Base-by-base conservation (phyloP, 2,797 vertebrate species). In the Nannoperca obscura region DNA sequence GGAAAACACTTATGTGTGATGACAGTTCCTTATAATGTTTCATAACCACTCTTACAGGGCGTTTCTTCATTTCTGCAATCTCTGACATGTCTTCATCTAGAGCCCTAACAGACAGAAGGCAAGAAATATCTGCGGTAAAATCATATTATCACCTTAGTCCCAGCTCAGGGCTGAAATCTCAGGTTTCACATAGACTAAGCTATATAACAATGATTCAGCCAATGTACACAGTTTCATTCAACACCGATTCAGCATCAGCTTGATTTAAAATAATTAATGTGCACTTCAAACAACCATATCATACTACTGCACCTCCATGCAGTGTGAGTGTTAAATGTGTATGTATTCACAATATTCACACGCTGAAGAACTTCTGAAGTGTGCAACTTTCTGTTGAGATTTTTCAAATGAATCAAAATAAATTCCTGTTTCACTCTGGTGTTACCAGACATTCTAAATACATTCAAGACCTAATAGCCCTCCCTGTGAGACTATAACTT, bases 51-150 rank as follows among this genome's bases (percentile, higher is more conserved):
- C 47, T 70, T 30, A 34, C 24, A 50, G 74, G 67, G 32, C 70
- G 69, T 38, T 78, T 69, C 14, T 74, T 74, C 61, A 73, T 68
- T 71, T 61, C 71, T 42, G 11, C n/a, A 67, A 77, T 80, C 71
- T 53, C 36, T 30, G 32, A 70, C 32, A 57, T 40, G 13, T 14
- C 44, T 67, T 63, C 5, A 3, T 63, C 17, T 55, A 0, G 0
- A 66, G 50, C 36, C 27, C 49, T 50, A 5, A 24, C 57, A 59
- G 52, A 58, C 49, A 67, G 59, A 76, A 70, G 58, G 10, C 3
- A 47, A 76, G 42, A 53, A 70, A 74, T 70, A 75, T 80, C 46
- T 42, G 42, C 4, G 0, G 15, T 47, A n/a, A 65, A 36, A 64
- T 78, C 49, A 46, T n/a, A 74, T 77, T 27, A 38, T 54, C 63